These are phyloP conservation scores for Naso thynnoides DNA, from an alignment of 2,797 vertebrate genomes.

Conservation along the genomic window DNA sequence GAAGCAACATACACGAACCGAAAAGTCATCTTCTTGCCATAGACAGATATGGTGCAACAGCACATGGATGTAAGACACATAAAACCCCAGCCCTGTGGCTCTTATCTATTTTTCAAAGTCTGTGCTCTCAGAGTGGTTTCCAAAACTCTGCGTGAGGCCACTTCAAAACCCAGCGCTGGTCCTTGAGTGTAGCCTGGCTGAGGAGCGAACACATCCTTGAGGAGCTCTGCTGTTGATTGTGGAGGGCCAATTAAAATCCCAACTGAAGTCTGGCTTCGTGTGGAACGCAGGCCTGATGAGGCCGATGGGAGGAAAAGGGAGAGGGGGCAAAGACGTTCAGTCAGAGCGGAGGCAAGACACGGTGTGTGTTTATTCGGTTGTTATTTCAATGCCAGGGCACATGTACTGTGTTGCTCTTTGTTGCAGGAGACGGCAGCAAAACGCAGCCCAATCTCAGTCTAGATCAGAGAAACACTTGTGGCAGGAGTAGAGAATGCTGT, in stretches of 20 bases:
- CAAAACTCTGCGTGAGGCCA: slow-evolving; percentile 82
- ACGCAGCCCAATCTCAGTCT: slow-evolving; percentile 71
- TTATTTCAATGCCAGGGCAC: slow-evolving; percentile 59
- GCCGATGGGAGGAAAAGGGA: slow-evolving; percentile 58
- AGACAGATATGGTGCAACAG: slow-evolving; percentile 46
- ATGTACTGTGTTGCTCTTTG: slow-evolving; percentile 71
- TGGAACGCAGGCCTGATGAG: slow-evolving; percentile 76
- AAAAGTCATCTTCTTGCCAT: slow-evolving; percentile 45
- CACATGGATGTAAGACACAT: slow-evolving; percentile 62
- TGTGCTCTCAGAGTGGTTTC: slow-evolving; percentile 74
- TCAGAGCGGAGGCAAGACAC: slow-evolving; percentile 46
- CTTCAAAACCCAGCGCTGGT: slow-evolving; percentile 79
- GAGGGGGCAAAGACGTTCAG: slow-evolving; percentile 44
- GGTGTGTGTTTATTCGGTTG: slow-evolving; percentile 65
- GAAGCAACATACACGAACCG: slow-evolving; percentile 13
- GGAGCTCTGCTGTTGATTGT: slow-evolving; percentile 80
- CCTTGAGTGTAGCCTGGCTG: slow-evolving; percentile 78
- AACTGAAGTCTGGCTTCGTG: slow-evolving; percentile 60
- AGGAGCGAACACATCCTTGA: slow-evolving; percentile 75
- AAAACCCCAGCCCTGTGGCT: slow-evolving; percentile 71
- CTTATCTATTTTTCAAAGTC: slow-evolving; percentile 81
- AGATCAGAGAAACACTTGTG: slow-evolving; percentile 81
- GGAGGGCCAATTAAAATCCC: slow-evolving; percentile 85
- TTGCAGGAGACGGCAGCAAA: slow-evolving; percentile 75
- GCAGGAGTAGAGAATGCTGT: slow-evolving; percentile 81